Evolutionary conservation across 2,888 invertebrate genomes (phyloP).

Genomic region (Tipula unca): DNA sequence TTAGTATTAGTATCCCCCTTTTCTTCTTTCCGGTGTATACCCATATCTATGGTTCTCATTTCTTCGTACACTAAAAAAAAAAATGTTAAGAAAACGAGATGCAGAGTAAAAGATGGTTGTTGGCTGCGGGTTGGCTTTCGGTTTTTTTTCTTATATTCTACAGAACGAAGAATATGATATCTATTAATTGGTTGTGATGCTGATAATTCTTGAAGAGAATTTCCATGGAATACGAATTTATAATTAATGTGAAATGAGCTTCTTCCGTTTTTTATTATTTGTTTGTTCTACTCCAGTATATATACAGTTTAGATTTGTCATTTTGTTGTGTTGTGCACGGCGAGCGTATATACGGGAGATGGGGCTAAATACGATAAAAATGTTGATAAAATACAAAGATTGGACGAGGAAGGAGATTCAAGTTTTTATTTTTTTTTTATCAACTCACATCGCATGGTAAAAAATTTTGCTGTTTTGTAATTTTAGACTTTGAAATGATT

Average conservation of each 20-base stretch:
- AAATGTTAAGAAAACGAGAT: not conserved
- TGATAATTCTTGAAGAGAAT: conserved; percentile 14
- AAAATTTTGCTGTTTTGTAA: not conserved
- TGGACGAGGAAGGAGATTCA: not conserved
- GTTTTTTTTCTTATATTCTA: not conserved
- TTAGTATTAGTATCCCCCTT: not conserved
- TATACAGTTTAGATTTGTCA: not conserved
- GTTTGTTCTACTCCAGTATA: not conserved
- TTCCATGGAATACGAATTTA: not conserved
- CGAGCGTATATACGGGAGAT: not conserved
- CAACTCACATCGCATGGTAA: not conserved
- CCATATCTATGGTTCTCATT: not conserved
- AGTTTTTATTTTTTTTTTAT: not conserved
- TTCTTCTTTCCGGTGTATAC: not conserved
- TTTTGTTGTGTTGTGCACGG: not conserved
- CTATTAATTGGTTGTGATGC: conserved; percentile 8
- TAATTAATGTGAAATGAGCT: not conserved
- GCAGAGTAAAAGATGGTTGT: not conserved
- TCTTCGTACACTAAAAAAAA: not conserved
- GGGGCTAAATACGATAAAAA: not conserved
- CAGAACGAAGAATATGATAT: not conserved
- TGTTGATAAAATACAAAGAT: not conserved
- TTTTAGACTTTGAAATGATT: not conserved
- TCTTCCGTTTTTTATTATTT: not conserved
- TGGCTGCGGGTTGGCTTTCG: not conserved